A percentile compares a stretch with the other conserved stretches of the same genome.
Evolutionary conservation across 2,113 vertebrate species (phyloP).

Genomic region (Phaetusa simplex): DNA sequence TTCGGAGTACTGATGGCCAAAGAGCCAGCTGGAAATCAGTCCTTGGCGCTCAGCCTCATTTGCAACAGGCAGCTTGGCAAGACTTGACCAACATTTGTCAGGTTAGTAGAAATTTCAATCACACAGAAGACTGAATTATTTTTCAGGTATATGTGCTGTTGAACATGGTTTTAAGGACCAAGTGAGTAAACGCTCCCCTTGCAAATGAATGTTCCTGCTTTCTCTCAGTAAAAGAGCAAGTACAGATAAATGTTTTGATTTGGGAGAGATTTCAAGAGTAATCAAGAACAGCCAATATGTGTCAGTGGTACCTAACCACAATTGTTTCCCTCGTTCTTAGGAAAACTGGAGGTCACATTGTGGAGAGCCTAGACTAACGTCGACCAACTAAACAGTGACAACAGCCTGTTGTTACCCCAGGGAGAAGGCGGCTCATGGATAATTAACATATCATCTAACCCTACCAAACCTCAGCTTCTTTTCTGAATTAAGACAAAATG

Average conservation of each 20-base stretch:
- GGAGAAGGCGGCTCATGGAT: background rate
- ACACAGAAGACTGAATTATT: background rate
- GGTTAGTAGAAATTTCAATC: background rate
- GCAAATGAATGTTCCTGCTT: background rate
- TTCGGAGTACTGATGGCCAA: background rate
- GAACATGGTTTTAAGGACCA: background rate
- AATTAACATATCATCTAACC: background rate
- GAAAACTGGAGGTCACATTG: background rate
- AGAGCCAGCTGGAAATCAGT: background rate
- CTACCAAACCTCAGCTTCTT: rapidly evolving
- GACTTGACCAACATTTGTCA: background rate
- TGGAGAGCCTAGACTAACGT: background rate
- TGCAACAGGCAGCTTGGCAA: background rate
- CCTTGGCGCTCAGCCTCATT: background rate
- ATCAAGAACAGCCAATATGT: background rate
- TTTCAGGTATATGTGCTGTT: background rate
- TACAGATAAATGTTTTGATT: background rate
- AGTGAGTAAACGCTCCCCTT: background rate
- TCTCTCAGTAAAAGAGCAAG: background rate
- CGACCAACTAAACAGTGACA: background rate
- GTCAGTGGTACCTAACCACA: background rate
- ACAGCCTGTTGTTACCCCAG: too few species aligned
- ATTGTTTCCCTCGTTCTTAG: background rate
- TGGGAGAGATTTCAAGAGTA: background rate
- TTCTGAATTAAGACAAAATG: background rate